Evolutionary conservation across 1,140 invertebrate genomes (phyloP), one percentile per base, ranked within the genome.

Genomic region (Drosophila obscura): DNA sequence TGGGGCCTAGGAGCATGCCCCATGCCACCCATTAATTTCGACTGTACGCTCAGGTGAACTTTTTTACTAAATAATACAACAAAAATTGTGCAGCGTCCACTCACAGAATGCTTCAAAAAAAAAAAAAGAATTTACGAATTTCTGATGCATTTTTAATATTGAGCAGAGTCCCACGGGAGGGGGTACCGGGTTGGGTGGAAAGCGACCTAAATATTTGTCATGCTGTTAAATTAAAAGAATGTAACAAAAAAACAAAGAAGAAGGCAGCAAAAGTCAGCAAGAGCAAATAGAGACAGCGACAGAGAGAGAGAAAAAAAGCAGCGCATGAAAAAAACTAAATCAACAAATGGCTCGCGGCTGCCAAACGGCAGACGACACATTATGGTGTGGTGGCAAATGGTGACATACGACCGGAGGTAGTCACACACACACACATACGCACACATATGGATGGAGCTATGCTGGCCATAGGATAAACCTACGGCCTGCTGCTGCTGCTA

Each of bases 371-470:
- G 82, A 74, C 35, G 35, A 39, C 35, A 39, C 65, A 79, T 82
- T 88, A 87, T 88, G 80, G 35, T 39, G 35, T 88, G 80, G 35
- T 39, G 35, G 4, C 79, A 88, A 87, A 88, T 79, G 66, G 82
- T 83, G 83, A 87, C 82, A 87, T 88, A 88, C 82, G 83, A 88
- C 66, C 75, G 82, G 82, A 87, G 88, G 79, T 87, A 45, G 75
- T 67, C 75, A 51, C 63, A 59, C 69, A 35, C 73, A 76, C 66
- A 67, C 31, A 55, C 46, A 62, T 50, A 50, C 31, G 43, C 55
- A 13, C 9, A 51, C 41, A 26, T 6, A 59, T 28, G 63, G n/a
- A 16, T 31, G 13, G 48, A 31, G 24, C 22, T 69, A 60, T 19
- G 19, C 8, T 48, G 58, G 22, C 64, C 63, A 64, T 71, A 61